These are phyloP conservation scores for Tachystola acroxantha DNA, from an alignment of 2,888 invertebrate species.

Conservation along the genomic window DNA sequence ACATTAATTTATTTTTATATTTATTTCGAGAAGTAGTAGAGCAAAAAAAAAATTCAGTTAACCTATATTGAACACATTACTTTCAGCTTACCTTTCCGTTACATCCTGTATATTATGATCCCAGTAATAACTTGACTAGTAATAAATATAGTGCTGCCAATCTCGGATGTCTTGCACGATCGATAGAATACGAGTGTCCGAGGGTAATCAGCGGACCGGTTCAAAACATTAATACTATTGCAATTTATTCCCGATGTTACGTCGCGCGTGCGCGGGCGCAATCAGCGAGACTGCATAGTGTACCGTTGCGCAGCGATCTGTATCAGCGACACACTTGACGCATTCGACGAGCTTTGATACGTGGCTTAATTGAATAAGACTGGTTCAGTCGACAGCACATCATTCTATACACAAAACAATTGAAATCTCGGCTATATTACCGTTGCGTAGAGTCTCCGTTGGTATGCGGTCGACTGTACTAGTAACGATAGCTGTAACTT, in stretches of 20 bases:
- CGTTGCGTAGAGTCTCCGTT: not conserved
- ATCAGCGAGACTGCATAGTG: conserved; percentile 50
- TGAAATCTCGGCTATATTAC: no score
- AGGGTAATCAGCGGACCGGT: conserved; percentile 55
- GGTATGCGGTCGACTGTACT: not conserved
- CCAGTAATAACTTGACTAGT: not conserved
- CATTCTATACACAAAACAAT: not conserved
- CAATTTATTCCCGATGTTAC: conserved; percentile 52
- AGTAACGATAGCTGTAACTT: not conserved
- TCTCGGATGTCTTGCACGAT: conserved; percentile 27
- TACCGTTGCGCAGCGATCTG: conserved; percentile 58
- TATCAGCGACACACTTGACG: conserved; percentile 48
- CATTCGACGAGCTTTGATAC: not conserved
- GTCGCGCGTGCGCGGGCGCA: conserved; percentile 48
- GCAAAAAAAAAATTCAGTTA: no score
- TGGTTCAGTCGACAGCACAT: conserved; percentile 14
- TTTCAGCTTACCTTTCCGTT: no score
- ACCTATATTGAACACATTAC: no score
- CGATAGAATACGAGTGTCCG: conserved; percentile 55
- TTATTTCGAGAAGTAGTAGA: no score
- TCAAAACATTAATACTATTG: conserved; percentile 56
- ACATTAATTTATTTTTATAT: no score
- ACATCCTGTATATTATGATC: no score
- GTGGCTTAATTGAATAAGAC: not conserved
- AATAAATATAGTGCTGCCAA: conserved; percentile 5